Base-by-base conservation (phyloP, 2,797 vertebrate genomes). In the Neosilurus mollespiculum region DNA sequence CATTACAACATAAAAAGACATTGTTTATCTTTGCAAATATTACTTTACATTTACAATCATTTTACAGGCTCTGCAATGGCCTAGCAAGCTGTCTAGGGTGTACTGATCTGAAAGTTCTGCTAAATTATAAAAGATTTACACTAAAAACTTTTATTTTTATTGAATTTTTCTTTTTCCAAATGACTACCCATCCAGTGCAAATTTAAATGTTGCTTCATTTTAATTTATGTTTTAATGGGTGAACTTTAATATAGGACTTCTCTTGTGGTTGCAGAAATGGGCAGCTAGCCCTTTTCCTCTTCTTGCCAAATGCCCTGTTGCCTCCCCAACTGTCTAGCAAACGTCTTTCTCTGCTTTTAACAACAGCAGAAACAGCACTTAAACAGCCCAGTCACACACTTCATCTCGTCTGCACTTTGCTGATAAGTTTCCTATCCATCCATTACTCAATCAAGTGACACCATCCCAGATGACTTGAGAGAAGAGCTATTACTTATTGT, bases 371-470 rank as follows among this genome's bases (percentile, higher is more conserved):
- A 78, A 76, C 54, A 82, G 75, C 75, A 79, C 58, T 72, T 77
- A 61, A 76, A 84, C 26, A 26, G 78, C 78, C 37, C 78, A 78
- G 73, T 53, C 80, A 78, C 69, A 82, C 80, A 51, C 51, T 79
- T 72, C 75, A 78, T 79, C 75, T 77, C 4, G 51, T 67, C 84
- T 85, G 84, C 84, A 85, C 75, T 82, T 80, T 65, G 84, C 81
- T 85, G 84, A 85, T 85, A 82, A 72, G 80, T 85, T 82, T 78
- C 65, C 75, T 66, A 85, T 82, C 80, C 84, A 82, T 82, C 84
- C 80, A 66, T 85, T 85, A 73, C 84, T 58, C 75, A 59, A 82
- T 79, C 84, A 82, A 85, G 82, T 79, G 49, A 82, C 80, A 85
- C 26, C 64, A 79, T 82, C 76, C 84, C 75, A 82, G 80, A 65